Conservation (phyloP, 2,113 vertebrate species). For the Strix uralensis region DNA sequence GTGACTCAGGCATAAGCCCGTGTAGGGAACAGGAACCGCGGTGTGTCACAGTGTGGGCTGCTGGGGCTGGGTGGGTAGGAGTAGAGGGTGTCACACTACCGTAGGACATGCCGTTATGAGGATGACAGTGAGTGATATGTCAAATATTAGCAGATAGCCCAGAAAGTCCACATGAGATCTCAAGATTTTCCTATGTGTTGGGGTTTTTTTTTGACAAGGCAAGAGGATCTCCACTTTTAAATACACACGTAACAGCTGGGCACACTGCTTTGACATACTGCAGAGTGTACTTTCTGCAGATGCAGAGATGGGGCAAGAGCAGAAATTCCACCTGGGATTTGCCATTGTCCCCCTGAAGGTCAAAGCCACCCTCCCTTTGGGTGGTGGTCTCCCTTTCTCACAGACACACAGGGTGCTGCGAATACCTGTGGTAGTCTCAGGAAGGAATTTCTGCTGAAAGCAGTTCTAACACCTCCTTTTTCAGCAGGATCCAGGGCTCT, state of each 20-base stretch:
- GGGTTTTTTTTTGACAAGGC: not conserved
- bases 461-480: not conserved
- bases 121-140: not conserved
- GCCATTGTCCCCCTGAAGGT: not conserved
- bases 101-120: fast-evolving
- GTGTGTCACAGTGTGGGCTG: fast-evolving
- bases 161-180: not conserved
- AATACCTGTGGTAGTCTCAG: not conserved
- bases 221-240: not conserved
- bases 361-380: not conserved
- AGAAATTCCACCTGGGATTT: not conserved
- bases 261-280: not conserved
- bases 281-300: not conserved
- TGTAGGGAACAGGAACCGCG: not conserved
- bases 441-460: not conserved
- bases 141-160: not conserved
- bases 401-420: fast-evolving
- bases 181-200: not conserved
- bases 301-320: not conserved
- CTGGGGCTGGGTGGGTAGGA: not conserved
- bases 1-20: fast-evolving
- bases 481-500: not conserved
- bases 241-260: not conserved
- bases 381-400: not conserved
- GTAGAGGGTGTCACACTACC: not conserved